phyloP scores from a whole-genome alignment of 2,888 invertebrate genomes.

The Melikaiella ostensackeni region DNA sequence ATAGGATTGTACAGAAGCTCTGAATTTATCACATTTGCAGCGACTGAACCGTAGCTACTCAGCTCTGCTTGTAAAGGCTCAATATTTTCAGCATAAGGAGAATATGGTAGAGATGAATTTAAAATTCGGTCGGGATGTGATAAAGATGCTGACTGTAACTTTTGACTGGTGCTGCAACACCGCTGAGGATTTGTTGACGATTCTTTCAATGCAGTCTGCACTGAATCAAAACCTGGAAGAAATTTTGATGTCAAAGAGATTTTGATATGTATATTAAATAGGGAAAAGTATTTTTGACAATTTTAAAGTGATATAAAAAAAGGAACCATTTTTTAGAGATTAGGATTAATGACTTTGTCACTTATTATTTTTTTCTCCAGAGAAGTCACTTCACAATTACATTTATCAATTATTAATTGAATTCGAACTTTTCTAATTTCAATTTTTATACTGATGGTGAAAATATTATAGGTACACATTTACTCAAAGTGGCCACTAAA shows the following conservation, averaged over 20 bases:
- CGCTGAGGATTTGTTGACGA: constrained; percentile 35
- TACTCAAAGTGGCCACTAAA: no score
- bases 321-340: no score
- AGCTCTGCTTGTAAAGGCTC: constrained; percentile 59
- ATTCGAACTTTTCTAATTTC: no score
- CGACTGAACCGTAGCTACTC: constrained; percentile 57
- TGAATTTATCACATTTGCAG: constrained; percentile 64
- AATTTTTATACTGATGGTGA: no score
- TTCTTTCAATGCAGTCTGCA: not conserved
- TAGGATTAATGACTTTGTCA: no score
- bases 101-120: constrained; percentile 32
- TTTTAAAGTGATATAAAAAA: no score
- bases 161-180: constrained; percentile 41
- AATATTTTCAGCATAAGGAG: constrained; percentile 23
- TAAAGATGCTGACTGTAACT: constrained; percentile 25
- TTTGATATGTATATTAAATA: no score
- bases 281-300: no score
- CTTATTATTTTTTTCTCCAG: no score
- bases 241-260: not conserved
- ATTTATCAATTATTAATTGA: no score
- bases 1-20: constrained; percentile 65
- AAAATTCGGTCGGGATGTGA: constrained; percentile 37
- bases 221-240: not conserved
- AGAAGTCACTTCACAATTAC: no score
- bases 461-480: no score